Evolutionary conservation across 1,140 invertebrate species (phyloP).

Genomic region (Drosophila pruinosa): DNA sequence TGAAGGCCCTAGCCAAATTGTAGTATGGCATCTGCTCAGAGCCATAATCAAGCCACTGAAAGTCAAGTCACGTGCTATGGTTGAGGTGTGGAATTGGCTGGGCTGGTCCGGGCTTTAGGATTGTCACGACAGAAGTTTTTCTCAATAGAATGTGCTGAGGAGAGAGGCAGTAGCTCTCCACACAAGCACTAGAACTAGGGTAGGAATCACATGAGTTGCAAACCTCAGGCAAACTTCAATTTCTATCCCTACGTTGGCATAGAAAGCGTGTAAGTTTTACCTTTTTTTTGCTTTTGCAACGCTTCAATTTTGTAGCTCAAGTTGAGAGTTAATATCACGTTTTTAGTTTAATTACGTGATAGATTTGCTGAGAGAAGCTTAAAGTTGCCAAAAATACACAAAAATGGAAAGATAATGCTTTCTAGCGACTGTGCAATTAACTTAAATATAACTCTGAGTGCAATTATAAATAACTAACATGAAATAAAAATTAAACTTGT

Average conservation of each 20-base stretch:
- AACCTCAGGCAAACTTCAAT: conserved; percentile 48
- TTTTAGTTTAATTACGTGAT: conserved; percentile 73
- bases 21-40: conserved; percentile 26
- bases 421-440: not conserved
- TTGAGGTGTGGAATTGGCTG: conserved; percentile 66
- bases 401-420: not conserved
- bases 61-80: conserved; percentile 70
- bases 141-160: not conserved
- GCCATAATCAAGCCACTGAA: conserved; percentile 68
- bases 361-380: conserved; percentile 44
- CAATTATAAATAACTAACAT: conserved; percentile 5
- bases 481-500: not conserved
- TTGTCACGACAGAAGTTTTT: conserved; percentile 31
- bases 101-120: conserved; percentile 35
- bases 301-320: conserved; percentile 30
- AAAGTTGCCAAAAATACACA: conserved; percentile 32
- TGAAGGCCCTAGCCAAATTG: conserved; percentile 17
- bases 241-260: conserved; percentile 15
- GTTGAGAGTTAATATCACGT: conserved; percentile 73
- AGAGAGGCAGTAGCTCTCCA: not conserved
- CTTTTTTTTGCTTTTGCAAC: conserved; percentile 16
- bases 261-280: not conserved
- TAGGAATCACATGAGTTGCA: conserved; percentile 37
- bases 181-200: not conserved
- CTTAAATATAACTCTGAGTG: conserved; percentile 5